Evolutionary conservation across 2,797 vertebrate genomes (phyloP).

Genomic region (Phrynocephalus forsythii): DNA sequence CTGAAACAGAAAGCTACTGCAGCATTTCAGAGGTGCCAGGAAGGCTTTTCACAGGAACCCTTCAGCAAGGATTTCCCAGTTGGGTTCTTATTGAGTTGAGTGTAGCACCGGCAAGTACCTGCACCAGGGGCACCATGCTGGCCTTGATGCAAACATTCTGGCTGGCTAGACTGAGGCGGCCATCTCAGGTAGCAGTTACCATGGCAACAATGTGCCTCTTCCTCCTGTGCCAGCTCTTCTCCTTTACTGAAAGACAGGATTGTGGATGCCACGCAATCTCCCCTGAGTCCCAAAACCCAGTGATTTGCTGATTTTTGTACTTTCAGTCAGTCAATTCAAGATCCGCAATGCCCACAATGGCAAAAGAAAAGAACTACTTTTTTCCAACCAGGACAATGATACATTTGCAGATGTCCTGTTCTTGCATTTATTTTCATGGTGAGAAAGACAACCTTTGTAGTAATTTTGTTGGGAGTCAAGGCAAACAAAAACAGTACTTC

Average conservation of each 20-base stretch:
- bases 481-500: too few relatives aligned
- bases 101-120: not conserved
- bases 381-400: too few relatives aligned
- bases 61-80: accelerated
- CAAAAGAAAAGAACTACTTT: too few relatives aligned
- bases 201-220: not conserved
- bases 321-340: too few relatives aligned
- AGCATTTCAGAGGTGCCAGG: not conserved
- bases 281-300: not conserved
- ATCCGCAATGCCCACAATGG: too few relatives aligned
- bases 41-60: not conserved
- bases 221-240: not conserved
- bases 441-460: too few relatives aligned
- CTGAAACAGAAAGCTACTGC: conserved; percentile 27
- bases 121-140: not conserved
- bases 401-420: too few relatives aligned
- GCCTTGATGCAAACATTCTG: too few relatives aligned
- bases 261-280: not conserved
- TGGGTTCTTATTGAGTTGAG: accelerated
- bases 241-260: not conserved
- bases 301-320: too few relatives aligned
- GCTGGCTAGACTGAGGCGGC: not conserved
- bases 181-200: not conserved
- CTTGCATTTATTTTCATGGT: too few relatives aligned
- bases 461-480: too few relatives aligned